phyloP scores from a whole-genome alignment of 53 echinoderm and acorn worm species.

The Actinopyga echinites region DNA sequence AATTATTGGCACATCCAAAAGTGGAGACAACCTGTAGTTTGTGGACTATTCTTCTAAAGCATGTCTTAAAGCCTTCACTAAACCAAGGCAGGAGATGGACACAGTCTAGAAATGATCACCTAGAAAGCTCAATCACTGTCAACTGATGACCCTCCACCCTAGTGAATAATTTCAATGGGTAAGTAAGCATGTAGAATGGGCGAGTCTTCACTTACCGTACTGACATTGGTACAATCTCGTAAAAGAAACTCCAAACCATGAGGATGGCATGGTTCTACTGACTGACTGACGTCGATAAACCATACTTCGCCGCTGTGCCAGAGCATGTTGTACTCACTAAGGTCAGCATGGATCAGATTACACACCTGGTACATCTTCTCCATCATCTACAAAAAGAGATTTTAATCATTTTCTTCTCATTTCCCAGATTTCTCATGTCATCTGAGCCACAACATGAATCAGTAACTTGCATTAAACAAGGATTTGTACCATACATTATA shows the following conservation, averaged over 20 bases:
- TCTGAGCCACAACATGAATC: too few relatives aligned
- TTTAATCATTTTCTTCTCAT: too few relatives aligned
- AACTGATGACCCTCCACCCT: not conserved
- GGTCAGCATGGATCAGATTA: slow-evolving; percentile 90
- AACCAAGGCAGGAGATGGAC: too few relatives aligned
- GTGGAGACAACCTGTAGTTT: too few relatives aligned
- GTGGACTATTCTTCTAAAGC: too few relatives aligned
- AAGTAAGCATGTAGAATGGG: too few relatives aligned
- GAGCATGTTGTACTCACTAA: slow-evolving; percentile 97
- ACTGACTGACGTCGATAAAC: slow-evolving; percentile 98
- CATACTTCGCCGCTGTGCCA: slow-evolving; percentile 86
- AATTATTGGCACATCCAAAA: too few relatives aligned
- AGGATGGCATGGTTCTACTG: slow-evolving; percentile 92
- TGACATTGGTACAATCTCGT: slow-evolving; percentile 92
- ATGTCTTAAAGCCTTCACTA: too few relatives aligned
- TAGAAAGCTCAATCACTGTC: not conserved
- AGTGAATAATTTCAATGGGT: not conserved
- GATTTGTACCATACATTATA: too few relatives aligned
- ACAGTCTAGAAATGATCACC: too few relatives aligned
- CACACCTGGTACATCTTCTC: slow-evolving; percentile 75
- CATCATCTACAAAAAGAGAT: slow-evolving; percentile 69
- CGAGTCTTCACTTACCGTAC: slow-evolving; percentile 65
- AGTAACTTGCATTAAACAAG: too few relatives aligned
- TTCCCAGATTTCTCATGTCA: too few relatives aligned
- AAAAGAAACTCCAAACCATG: slow-evolving; percentile 88